Evolutionary conservation across 1,140 invertebrate species (phyloP).

Genomic region (Zaprionus capensis): DNA sequence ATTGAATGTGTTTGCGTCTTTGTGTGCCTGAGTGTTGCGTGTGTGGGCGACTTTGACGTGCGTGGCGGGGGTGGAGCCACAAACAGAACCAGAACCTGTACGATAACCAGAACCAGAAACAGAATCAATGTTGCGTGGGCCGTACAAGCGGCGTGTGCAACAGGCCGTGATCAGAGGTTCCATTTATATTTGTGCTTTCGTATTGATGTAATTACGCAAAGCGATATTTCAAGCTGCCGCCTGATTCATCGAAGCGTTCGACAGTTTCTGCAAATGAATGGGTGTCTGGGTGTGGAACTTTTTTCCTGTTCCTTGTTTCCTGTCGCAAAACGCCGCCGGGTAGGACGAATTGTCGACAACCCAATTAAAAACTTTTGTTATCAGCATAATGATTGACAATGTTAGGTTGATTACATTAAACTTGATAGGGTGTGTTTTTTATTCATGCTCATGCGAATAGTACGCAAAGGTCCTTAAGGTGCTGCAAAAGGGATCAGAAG

Average conservation of each 20-base stretch:
- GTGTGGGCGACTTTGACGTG: conserved; percentile 1
- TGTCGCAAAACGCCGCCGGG: conserved; percentile 17
- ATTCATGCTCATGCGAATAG: background rate
- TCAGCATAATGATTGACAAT: conserved; percentile 56
- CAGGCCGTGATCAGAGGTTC: conserved; percentile 37
- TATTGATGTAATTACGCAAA: conserved; percentile 43
- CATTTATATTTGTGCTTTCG: conserved; percentile 30
- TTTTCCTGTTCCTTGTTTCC: background rate
- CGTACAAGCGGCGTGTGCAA: conserved; percentile 24
- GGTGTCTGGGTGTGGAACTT: background rate
- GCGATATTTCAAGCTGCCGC: conserved; percentile 16
- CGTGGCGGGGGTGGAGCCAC: background rate
- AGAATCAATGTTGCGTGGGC: conserved; percentile 16
- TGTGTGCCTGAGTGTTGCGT: conserved; percentile 20
- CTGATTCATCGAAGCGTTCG: conserved; percentile 18
- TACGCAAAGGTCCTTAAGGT: conserved; percentile 13
- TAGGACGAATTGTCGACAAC: conserved; percentile 44
- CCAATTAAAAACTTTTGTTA: conserved; percentile 80
- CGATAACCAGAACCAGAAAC: background rate
- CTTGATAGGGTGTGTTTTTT: conserved; percentile 17
- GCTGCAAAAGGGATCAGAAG: background rate
- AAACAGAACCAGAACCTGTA: background rate
- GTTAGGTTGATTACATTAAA: conserved; percentile 70
- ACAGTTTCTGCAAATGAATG: background rate
- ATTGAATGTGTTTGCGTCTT: conserved; percentile 55